phyloP scores from a whole-genome alignment of 2,797 vertebrate species.

The Chaetophractus vellerosus region DNA sequence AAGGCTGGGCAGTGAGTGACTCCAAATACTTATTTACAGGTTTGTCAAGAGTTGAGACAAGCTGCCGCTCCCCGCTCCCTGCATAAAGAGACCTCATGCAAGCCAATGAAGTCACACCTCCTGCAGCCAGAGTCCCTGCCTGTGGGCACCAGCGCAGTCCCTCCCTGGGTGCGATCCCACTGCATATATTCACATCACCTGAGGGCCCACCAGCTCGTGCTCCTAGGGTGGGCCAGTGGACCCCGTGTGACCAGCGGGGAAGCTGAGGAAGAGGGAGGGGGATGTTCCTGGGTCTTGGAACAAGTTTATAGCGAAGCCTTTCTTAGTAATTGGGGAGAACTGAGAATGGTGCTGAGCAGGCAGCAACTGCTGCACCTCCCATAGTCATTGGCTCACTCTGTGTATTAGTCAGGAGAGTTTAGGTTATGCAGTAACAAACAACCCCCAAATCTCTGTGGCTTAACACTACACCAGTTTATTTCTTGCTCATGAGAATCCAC shows the following conservation, averaged over 20 bases:
- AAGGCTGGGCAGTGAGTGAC: neutral
- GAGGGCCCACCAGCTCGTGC: neutral
- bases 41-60: neutral
- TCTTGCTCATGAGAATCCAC: neutral
- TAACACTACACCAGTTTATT: neutral
- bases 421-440: neutral
- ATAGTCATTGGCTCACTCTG: neutral
- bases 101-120: constrained; percentile 53
- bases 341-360: neutral
- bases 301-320: neutral
- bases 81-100: constrained; percentile 65
- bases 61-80: neutral
- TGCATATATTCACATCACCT: neutral
- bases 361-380: neutral
- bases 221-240: neutral
- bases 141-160: neutral
- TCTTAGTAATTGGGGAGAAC: neutral
- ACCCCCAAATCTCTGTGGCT: neutral
- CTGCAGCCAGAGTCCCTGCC: neutral
- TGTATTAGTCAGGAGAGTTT: neutral
- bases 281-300: neutral
- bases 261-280: neutral
- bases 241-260: rapidly evolving
- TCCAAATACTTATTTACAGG: constrained; percentile 64
- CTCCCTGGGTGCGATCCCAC: neutral